These are phyloP conservation scores for Bettongia penicillata DNA, from an alignment of 2,113 vertebrate species.

Conservation along the genomic window DNA sequence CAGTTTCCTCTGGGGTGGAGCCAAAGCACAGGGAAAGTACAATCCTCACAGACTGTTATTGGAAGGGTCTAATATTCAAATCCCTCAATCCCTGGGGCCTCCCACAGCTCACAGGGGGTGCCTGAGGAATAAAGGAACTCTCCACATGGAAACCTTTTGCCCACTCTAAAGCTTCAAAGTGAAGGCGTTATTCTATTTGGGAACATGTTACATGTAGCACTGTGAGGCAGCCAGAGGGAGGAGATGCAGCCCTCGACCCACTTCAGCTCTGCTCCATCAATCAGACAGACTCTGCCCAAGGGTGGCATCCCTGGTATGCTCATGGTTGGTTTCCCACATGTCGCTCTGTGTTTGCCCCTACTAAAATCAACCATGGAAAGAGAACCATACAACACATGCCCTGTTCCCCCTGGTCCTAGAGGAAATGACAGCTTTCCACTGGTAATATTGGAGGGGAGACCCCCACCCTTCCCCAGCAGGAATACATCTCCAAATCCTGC, in stretches of 20 bases:
- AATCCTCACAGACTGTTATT: neutral
- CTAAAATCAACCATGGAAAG: neutral
- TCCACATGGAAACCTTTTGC: neutral
- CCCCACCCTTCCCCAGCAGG: neutral
- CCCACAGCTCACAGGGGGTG: neutral
- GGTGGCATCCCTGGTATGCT: neutral
- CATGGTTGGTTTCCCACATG: neutral
- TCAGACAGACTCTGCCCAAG: neutral
- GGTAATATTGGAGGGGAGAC: neutral
- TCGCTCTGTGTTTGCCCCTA: neutral
- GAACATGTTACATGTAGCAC: too few relatives aligned
- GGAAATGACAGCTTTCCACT: neutral
- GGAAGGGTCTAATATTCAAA: neutral
- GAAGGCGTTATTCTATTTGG: neutral
- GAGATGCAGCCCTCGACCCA: neutral
- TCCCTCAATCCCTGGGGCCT: neutral
- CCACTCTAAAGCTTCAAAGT: neutral
- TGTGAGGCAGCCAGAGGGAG: neutral
- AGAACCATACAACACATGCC: neutral
- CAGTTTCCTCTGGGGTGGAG: neutral
- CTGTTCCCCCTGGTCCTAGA: neutral
- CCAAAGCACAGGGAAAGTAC: neutral
- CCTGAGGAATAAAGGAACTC: neutral
- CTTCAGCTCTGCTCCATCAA: neutral
- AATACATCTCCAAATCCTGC: too few relatives aligned